A percentile compares a stretch with the other conserved stretches of the same genome.
These are phyloP conservation scores for Notolabrus celidotus DNA, from an alignment of 2,797 vertebrate species.

Conservation along the genomic window DNA sequence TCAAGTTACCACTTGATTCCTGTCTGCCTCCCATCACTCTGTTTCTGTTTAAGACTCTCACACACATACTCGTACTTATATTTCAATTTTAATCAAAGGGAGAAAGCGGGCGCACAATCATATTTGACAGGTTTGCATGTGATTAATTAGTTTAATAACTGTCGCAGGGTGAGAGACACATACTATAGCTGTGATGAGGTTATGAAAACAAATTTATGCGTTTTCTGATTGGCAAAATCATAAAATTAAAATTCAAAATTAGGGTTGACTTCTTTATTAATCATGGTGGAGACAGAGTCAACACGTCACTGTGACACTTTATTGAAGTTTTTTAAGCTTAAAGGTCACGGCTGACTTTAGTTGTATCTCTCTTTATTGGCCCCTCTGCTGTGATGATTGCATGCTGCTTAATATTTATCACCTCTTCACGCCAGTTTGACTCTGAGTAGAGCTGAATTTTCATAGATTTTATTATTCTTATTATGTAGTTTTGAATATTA, in stretches of 20 bases:
- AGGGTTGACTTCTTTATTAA: slow-evolving; percentile 59
- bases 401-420: not conserved
- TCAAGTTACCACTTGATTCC: slow-evolving; percentile 49
- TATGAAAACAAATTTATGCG: slow-evolving; percentile 82
- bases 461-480: not conserved
- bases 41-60: slow-evolving; percentile 16
- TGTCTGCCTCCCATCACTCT: slow-evolving; percentile 13
- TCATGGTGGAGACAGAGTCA: slow-evolving; percentile 37
- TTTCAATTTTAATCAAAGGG: slow-evolving; percentile 78
- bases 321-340: slow-evolving; percentile 24
- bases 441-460: not conserved
- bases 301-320: slow-evolving; percentile 32
- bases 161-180: slow-evolving; percentile 64
- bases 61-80: slow-evolving; percentile 34
- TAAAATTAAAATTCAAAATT: slow-evolving; percentile 71
- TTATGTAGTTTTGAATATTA: not conserved
- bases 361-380: slow-evolving; percentile 16
- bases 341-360: slow-evolving; percentile 60
- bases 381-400: not conserved
- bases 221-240: slow-evolving; percentile 78
- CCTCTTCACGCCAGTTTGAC: not conserved
- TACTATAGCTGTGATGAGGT: slow-evolving; percentile 73
- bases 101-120: slow-evolving; percentile 69
- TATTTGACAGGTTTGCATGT: slow-evolving; percentile 80
- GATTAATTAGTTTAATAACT: slow-evolving; percentile 84